Base-by-base conservation (phyloP, 2,113 vertebrate species). In the Oncorhynchus keta region DNA sequence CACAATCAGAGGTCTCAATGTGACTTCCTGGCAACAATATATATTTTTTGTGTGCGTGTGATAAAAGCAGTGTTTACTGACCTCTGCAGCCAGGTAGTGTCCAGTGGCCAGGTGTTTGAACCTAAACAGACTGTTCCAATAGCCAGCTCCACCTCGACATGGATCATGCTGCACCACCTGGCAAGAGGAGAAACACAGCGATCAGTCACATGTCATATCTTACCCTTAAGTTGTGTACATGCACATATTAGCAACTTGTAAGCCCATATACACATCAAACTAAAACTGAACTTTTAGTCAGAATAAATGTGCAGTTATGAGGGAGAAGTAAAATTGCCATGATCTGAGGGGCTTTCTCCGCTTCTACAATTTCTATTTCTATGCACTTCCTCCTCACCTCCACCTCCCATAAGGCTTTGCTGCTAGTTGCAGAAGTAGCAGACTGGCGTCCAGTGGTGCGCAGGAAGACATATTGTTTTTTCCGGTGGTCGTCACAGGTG, bases 61-160 rank as follows among this genome's bases (percentile, higher is more conserved):
- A 2, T 45, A 45, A 55, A 18, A 55, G 13, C 51, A 16, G 51
- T 55, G 51, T 55, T 55, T 55, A 86, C 95, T 80, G 84, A 99
- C 97, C 96, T 99, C 98, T 76, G 98, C 97, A 75, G 98, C 98
- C 72, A 99, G 90, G 90, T 99, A 99, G 86, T 99, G 97, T 75
- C 97, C 98, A 0, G 97, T 99, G 7, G 98, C 97, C 85, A 99
- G 90, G 84, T 99, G 98, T 85, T 99, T 99, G 91, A 99, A 99
- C 55, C 97, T 94, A 87, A 99, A 99, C 75, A 99, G 95, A 84
- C 98, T 99, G 85, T 99, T 99, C 98, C 98, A 99, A 84, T 99
- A 99, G 0, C 98, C 98, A 0, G 98, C 98, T 2, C 98, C 98
- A 0, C 97, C 97, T 14, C 97, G 93, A 76, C 98, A 99, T 0